Evolutionary conservation across 2,113 vertebrate species (phyloP), one percentile per base, ranked within the genome.

Genomic region (Platysternon megacephalum): DNA sequence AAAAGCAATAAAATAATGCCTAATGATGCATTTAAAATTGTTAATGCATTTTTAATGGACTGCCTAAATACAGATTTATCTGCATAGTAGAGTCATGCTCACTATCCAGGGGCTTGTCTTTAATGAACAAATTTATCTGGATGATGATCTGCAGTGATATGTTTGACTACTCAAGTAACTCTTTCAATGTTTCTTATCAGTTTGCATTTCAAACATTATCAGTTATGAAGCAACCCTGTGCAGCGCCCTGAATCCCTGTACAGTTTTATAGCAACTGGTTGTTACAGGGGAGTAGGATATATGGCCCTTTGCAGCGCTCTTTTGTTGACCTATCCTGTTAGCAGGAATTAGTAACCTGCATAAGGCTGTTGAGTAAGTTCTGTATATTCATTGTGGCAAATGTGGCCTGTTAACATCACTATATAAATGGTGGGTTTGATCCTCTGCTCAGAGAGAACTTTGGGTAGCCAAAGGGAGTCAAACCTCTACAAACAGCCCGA

Each of bases 21-120:
- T 94, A 95, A 95, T 91, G 83, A 89, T 93, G 55, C 79, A 96
- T 97, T 97, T 97, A 94, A 96, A 89, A 95, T 82, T 96, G 85
- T 48, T 93, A 94, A 89, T 92, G 82, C 79, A 61, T n/a, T 95
- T 97, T 98, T 80, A 96, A 96, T 92, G 93, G 87, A 96, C 87
- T 95, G 44, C 56, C 84, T 95, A 96, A 87, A 94, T 86, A 55
- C 56, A 97, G 83, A 89, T 97, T 96, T 93, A 87, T 96, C 85
- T 96, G 85, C 4, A 11, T 91, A 79, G 87, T 88, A 93, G 90
- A 90, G 93, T 93, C 82, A 84, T 68, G 79, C 44, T 98, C 87
- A 58, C 87, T 52, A 39, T 61, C n/a, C 87, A 91, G 44, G 96
- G 39, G 95, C 46, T 87, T 86, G 92, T 91, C 58, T 96, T 16